Evolutionary conservation across 2,888 invertebrate genomes (phyloP), one percentile per base, ranked within the genome.

Genomic region (Caenorhabditis afra): DNA sequence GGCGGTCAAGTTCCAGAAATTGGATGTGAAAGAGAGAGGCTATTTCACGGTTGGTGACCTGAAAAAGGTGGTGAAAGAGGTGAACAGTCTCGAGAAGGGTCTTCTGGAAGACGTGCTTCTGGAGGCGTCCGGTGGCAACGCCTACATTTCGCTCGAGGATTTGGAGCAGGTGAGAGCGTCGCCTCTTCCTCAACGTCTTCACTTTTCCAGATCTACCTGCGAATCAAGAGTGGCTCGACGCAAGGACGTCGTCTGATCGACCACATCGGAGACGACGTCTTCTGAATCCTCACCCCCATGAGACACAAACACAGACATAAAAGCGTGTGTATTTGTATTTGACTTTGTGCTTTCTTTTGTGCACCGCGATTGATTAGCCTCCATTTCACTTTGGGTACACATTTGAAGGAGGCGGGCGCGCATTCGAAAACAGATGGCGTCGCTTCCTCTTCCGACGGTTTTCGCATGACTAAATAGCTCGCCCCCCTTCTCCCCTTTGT

Each of bases 311-410:
- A 41, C 14, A 8, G 41, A 41, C 14, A 16, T 23, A 14, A 23
- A 23, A 55, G n/a, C n/a, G n/a, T 20, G 16, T 39, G 37, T 29
- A 7, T 29, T 39, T 35, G 37, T 71, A 35, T 71, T 71, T 71
- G 70, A 22, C 39, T 59, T 71, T 55, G 11, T 44, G 62, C 62
- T 71, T 71, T 62, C 20, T 20, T 18, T 20, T 22, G 16, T 22
- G n/a, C n/a, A n/a, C 50, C 3, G 11, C 11, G 50, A 47, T 64
- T 71, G 71, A 71, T 71, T 71, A 71, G 71, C 62, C 71, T 64
- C 71, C 49, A 71, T 71, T 71, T 71, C 71, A 50, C 20, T 68
- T 61, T 71, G 4, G 29, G 29, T 29, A 29, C 29, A 29, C 29
- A 29, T n/a, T n/a, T n/a, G n/a, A n/a, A n/a, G n/a, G n/a, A n/a